Evolutionary conservation across 2,888 invertebrate genomes (phyloP), one percentile per base, ranked within the genome.

Genomic region (Cinara cedri): DNA sequence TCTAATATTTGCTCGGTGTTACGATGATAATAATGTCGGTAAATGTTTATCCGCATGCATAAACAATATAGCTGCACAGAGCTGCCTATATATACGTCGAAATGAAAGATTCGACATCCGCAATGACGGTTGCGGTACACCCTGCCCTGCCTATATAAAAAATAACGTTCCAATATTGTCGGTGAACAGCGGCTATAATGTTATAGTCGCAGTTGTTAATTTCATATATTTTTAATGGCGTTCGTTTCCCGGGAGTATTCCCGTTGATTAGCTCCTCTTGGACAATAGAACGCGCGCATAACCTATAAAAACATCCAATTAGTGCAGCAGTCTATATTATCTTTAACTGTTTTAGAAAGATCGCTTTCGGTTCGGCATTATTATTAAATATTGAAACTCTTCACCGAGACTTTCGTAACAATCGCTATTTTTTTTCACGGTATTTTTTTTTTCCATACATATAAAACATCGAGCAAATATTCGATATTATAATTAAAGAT

Each of bases 271-370:
- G 46, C 13, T 34, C 34, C 34, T 34, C 34, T 60, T 9, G 19
- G 26, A 2, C 24, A 60, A 26, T 57, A 60, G 0, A 60, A 24
- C 46, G n/a, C 34, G 24, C 46, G 24, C n/a, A n/a, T 8, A 44
- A 24, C 9, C 34, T 26, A 11, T 14, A 46, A 26, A 19, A 3
- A 72, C 72, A 60, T 72, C 72, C 49, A 60, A 72, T 60, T 72
- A 60, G n/a, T 72, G 57, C 34, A 34, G 34, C 6, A 34, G n/a
- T 60, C 26, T n/a, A n/a, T n/a, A 34, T 34, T n/a, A 19, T 49
- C 19, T 46, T 60, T 46, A 16, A 24, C 21, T 10, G 62, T 57
- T 44, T 34, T 3, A 3, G 34, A 34, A 6, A 34, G 34, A 6
- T 34, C 34, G 34, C 6, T 34, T 34, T 26, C 2, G 21, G 55